phyloP scores from a whole-genome alignment of 2,113 vertebrate species.

The Paradoxurus hermaphroditus region DNA sequence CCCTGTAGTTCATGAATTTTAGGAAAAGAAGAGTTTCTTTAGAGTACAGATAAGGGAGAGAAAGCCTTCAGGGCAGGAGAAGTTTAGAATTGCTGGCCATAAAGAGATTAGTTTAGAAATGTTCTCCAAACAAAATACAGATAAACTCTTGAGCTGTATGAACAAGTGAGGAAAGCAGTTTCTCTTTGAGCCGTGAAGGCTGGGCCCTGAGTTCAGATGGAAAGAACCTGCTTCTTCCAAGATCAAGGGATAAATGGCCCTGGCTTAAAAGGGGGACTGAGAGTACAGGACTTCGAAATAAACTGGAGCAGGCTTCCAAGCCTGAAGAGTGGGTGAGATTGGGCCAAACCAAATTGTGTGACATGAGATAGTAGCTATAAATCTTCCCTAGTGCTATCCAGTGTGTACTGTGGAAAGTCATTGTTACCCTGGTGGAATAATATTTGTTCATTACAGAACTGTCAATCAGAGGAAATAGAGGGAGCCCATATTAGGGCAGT shows the following conservation, averaged over 20 bases:
- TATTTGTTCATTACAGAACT: background rate
- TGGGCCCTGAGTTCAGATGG: background rate
- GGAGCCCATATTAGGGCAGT: background rate
- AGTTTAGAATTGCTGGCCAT: background rate
- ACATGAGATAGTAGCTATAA: background rate
- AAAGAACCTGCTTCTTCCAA: background rate
- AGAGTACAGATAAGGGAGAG: background rate
- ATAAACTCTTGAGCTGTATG: background rate
- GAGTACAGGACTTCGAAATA: background rate
- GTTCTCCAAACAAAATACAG: background rate
- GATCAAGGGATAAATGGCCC: background rate
- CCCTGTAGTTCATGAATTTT: background rate
- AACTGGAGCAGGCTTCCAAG: background rate
- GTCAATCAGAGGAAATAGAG: background rate
- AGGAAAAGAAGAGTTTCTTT: background rate
- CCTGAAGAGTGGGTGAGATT: background rate
- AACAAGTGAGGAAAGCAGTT: background rate
- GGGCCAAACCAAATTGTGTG: background rate
- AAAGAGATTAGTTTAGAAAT: conserved; percentile 16
- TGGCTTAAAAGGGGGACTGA: background rate
- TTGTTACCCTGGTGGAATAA: background rate
- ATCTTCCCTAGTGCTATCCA: background rate
- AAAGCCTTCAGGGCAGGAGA: background rate
- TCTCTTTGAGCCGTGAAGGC: background rate
- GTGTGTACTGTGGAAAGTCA: background rate